These are phyloP conservation scores for Sarcophaga carnaria DNA, from an alignment of 2,888 invertebrate species.

Conservation along the genomic window DNA sequence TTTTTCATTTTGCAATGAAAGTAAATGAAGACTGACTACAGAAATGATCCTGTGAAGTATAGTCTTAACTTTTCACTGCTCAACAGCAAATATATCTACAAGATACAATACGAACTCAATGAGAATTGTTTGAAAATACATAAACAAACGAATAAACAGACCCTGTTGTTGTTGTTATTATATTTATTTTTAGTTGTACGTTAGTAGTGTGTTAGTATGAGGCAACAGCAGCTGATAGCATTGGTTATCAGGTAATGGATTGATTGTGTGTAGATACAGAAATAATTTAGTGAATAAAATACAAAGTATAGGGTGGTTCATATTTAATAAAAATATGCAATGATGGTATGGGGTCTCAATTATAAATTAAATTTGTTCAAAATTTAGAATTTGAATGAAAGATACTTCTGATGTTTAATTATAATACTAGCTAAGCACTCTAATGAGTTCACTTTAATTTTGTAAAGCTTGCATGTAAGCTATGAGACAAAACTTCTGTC, in stretches of 20 bases:
- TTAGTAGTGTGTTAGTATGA: neutral
- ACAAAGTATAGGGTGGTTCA: too few species aligned
- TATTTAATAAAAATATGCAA: too few species aligned
- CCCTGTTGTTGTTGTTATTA: neutral
- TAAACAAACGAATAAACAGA: neutral
- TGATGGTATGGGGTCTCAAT: too few species aligned
- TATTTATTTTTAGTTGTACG: neutral
- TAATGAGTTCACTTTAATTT: too few species aligned
- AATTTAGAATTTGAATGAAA: too few species aligned
- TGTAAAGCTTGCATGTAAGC: too few species aligned
- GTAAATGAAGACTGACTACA: conserved; percentile 85
- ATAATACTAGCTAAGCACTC: too few species aligned
- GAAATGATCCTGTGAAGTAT: conserved; percentile 87
- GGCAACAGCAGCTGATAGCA: neutral
- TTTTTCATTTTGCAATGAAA: conserved; percentile 83
- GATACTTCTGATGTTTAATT: too few species aligned
- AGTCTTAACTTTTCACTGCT: conserved; percentile 77
- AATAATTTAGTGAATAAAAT: too few species aligned
- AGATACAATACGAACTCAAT: conserved; percentile 61
- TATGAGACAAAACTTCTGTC: too few species aligned
- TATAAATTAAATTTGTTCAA: too few species aligned
- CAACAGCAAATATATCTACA: conserved; percentile 12
- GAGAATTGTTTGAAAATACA: conserved; percentile 70
- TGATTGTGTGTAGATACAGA: too few species aligned
- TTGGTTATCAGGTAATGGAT: neutral